These are phyloP conservation scores for Nebria salina DNA, from an alignment of 2,888 invertebrate species.

Conservation along the genomic window DNA sequence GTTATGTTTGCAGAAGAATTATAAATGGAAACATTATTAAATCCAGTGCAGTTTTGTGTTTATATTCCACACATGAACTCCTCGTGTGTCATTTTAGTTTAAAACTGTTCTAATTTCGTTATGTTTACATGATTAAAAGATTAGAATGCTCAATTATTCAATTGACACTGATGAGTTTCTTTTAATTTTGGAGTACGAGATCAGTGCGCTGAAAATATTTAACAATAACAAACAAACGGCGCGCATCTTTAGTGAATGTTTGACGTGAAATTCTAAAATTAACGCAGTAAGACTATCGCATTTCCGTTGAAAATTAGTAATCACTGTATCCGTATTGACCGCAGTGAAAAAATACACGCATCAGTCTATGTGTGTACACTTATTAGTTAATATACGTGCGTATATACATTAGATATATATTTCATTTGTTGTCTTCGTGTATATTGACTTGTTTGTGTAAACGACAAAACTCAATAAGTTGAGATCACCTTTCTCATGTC, in stretches of 20 bases:
- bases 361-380: not conserved
- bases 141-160: too few species aligned
- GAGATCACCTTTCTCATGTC: conserved; percentile 5
- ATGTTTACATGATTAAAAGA: too few species aligned
- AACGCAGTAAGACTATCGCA: not conserved
- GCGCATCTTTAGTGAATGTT: not conserved
- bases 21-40: conserved; percentile 3
- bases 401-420: not conserved
- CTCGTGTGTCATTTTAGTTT: not conserved
- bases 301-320: not conserved
- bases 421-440: not conserved
- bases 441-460: not conserved
- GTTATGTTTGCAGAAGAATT: conserved; percentile 30
- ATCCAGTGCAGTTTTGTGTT: not conserved
- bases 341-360: not conserved
- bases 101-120: too few species aligned
- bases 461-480: not conserved
- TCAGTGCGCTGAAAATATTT: too few species aligned
- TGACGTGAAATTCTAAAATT: not conserved
- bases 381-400: too few species aligned
- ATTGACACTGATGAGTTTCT: too few species aligned
- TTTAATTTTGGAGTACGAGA: too few species aligned
- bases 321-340: not conserved
- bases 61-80: not conserved
- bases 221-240: not conserved